Conservation (phyloP, 2,888 invertebrate genomes). For the Cantharis rufa region DNA sequence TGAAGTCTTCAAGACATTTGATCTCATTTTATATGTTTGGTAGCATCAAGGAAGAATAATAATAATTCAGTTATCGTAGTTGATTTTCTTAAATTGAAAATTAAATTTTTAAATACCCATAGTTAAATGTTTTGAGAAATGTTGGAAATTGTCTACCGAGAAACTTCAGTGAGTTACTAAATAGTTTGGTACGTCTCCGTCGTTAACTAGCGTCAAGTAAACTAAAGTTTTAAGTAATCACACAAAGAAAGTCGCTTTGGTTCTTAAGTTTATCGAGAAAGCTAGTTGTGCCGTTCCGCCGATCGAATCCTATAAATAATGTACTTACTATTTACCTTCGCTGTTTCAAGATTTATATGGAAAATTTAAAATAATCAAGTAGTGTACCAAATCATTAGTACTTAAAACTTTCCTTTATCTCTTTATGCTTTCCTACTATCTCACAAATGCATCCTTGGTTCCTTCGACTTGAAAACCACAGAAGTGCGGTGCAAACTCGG, state of each 20-base stretch:
- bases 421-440: no score
- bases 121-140: background rate
- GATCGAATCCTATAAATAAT: background rate
- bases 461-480: no score
- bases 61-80: no score
- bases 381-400: background rate
- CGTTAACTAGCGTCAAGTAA: background rate
- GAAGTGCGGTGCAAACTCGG: no score
- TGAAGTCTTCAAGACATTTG: no score
- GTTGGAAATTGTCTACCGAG: background rate
- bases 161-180: background rate
- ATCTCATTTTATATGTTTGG: no score
- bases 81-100: background rate
- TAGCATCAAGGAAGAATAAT: no score
- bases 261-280: background rate
- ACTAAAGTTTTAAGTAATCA: background rate
- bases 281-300: no score
- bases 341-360: background rate
- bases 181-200: background rate
- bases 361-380: background rate
- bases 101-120: background rate
- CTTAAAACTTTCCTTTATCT: background rate
- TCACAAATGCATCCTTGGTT: no score
- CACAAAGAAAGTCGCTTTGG: background rate
- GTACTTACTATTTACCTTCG: background rate